Base-by-base conservation (phyloP, 2,113 vertebrate species). In the Psittacula cyanocephala region DNA sequence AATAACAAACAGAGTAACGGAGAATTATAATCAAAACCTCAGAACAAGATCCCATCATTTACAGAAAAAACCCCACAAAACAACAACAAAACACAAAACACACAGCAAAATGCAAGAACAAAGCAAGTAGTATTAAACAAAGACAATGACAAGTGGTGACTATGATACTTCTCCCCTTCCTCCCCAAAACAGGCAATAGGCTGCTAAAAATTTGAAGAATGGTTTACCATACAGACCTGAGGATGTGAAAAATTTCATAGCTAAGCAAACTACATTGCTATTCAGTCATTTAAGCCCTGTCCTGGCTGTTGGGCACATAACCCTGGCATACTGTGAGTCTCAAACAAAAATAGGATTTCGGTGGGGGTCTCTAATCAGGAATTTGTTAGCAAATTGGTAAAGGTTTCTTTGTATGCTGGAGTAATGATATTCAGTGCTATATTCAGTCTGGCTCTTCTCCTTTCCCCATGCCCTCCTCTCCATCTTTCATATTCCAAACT, bases 161-260 rank as follows among this genome's bases (percentile, higher is more conserved):
- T 29, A 41, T 11, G 37, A 67, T 46, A 63, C 6, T 76, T 39
- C 7, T 4, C 14, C 0, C 5, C 5, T n/a, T 47, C 7, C n/a
- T 6, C 0, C 0, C 2, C 24, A 59, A 25, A 80, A 35, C 3
- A 86, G 3, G 10, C 13, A 75, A 71, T 6, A 53, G 7, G 20
- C 20, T 60, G 52, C 62, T 75, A 71, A 78, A 94, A 84, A 68
- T 43, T 35, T 74, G 63, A 46, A 89, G n/a, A 9, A 59, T 25
- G 4, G 78, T 91, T 83, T 35, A 63, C 22, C 72, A 81, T 81
- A 9, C 16, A 80, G 67, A 25, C 19, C 49, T 37, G 37, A 76
- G 10, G 8, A 31, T 43, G 19, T 70, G 33, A 68, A 70, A 68
- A 70, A 7, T 64, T 84, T 60, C 65, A 27, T 3, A 52, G 11